phyloP scores from a whole-genome alignment of 2,113 vertebrate genomes.

The Cercopithecus mona region DNA sequence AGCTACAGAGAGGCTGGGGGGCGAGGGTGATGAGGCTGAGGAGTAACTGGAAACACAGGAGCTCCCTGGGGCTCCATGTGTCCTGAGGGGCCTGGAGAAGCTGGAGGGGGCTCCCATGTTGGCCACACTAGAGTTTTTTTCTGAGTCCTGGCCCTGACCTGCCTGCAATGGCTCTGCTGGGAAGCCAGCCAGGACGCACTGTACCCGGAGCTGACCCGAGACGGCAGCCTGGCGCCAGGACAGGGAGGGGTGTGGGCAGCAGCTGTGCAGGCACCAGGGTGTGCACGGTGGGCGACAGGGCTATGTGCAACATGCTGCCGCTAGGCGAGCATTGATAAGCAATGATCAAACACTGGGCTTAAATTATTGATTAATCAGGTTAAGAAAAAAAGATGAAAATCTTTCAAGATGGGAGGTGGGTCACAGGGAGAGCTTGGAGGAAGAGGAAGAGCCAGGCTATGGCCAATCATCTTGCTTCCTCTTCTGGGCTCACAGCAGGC shows the following conservation, averaged over 20 bases:
- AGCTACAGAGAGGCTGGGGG: not conserved
- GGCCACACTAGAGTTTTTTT: not conserved
- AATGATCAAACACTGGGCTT: not conserved
- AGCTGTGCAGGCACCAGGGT: too few species aligned
- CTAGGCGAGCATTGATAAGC: not conserved
- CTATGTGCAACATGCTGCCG: rapidly evolving
- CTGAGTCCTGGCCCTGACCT: not conserved
- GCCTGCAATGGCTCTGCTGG: too few species aligned
- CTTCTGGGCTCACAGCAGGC: too few species aligned
- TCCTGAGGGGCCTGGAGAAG: too few species aligned
- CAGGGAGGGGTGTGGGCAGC: not conserved
- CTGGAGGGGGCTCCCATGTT: not conserved
- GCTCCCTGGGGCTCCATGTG: not conserved
- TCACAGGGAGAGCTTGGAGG: not conserved
- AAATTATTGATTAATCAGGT: not conserved
- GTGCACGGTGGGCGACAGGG: not conserved
- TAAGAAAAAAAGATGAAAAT: not conserved
- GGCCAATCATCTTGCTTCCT: not conserved
- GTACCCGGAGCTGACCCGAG: too few species aligned
- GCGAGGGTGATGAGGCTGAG: not conserved
- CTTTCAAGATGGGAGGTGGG: not conserved
- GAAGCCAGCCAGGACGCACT: not conserved
- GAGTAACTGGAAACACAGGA: not conserved
- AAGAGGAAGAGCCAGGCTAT: not conserved
- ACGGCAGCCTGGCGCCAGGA: not conserved